Base-by-base conservation (phyloP, 2,888 invertebrate genomes). In the Lycophotia porphyrea region DNA sequence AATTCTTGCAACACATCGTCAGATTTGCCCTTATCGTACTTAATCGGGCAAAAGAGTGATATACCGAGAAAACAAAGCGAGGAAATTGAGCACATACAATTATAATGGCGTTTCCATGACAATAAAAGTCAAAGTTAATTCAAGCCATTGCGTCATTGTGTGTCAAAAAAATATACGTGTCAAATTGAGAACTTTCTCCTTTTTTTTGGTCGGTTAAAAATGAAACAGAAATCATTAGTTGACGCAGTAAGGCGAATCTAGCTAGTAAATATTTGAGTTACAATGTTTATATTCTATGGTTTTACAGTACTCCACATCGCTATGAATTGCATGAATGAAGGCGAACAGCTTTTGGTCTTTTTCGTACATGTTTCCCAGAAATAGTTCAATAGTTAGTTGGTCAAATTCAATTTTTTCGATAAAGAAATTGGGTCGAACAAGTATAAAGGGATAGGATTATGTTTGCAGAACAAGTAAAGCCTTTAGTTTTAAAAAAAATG, bases 301-400 rank as follows among this genome's bases (percentile, higher is more conserved):
- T 34, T 9, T 1, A 21, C 5, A 36, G 27, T 65, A 44, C 21
- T 76, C 55, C 47, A 65, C 44, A 68, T 34, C 1, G 1, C 18
- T 39, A 27, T 44, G 18, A 34, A 15, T 69, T 69, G 13, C n/a
- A 31, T 34, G 18, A 67, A 61, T 63, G 31, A 71, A 76, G n/a
- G 63, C 60, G 36, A 64, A 18, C 61, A 39, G 27, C 55, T 81
- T 74, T 74, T 78, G 60, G n/a, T 52, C 49, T n/a, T 52, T 11
- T 52, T 52, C n/a, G 52, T 52, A 11, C 11, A n/a, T n/a, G 9
- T 49, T 76, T 70, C 24, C 27, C 27, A 15, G 15, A 27, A 55
- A 15, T 27, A 15, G 0, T 55, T 7, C 55, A 55, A 27, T 5
- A 55, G 55, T 55, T 55, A 5, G 13, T 27, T 55, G 27, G 27